phyloP scores from a whole-genome alignment of 2,888 invertebrate species.

The Odontothrips loti region DNA sequence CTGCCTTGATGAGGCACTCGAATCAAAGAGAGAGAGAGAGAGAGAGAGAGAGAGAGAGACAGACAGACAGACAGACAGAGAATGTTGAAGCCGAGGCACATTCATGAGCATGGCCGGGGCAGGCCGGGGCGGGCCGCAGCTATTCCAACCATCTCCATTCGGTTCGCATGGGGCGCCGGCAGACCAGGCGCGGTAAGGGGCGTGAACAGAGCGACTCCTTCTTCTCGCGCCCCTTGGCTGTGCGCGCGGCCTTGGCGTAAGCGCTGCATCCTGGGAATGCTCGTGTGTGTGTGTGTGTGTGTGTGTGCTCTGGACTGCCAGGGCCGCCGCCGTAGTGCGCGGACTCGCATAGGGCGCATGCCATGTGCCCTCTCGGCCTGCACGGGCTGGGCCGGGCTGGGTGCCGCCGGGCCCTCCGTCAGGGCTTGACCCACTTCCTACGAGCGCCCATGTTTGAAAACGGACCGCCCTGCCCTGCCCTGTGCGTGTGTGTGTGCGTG shows the following conservation, averaged over 20 bases:
- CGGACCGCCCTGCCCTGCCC: no score
- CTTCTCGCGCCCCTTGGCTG: neutral
- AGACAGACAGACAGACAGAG: neutral
- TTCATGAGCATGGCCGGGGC: neutral
- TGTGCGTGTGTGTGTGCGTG: no score
- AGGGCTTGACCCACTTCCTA: no score
- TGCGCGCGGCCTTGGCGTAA: neutral
- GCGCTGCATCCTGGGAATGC: neutral
- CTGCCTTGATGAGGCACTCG: no score
- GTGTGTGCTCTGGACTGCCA: no score
- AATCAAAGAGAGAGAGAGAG: no score
- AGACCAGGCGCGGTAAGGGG: neutral
- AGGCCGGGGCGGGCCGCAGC: neutral
- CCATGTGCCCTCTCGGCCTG: neutral
- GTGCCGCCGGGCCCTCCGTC: neutral
- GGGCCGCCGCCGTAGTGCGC: no score
- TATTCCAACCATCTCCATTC: conserved; percentile 11
- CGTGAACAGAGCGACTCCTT: conserved; percentile 5
- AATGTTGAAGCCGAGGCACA: no score
- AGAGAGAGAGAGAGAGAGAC: neutral
- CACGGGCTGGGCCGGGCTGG: neutral
- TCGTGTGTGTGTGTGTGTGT: neutral
- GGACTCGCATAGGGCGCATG: no score
- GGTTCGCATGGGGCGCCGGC: neutral
- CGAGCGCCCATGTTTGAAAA: no score